Evolutionary conservation across 2,113 vertebrate genomes (phyloP).

Genomic region (Ovibos moschatus): DNA sequence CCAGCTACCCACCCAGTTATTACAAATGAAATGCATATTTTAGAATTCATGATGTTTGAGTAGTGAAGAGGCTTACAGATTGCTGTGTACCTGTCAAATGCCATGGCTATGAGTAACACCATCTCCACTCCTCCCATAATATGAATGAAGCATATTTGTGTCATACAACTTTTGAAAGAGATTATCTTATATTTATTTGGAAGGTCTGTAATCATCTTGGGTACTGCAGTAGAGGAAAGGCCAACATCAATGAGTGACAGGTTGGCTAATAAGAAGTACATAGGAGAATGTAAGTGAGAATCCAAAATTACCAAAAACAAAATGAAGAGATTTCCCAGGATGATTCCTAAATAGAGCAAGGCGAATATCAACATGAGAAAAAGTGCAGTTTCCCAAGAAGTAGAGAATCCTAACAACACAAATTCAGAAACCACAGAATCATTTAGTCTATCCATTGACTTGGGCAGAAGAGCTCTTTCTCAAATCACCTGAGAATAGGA

Average conservation of each 20-base stretch:
- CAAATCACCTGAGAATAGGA: neutral
- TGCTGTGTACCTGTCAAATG: constrained; percentile 7
- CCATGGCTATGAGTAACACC: constrained; percentile 45
- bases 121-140: constrained; percentile 41
- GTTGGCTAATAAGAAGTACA: constrained; percentile 62
- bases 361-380: constrained; percentile 18
- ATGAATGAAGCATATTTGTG: constrained; percentile 39
- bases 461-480: neutral
- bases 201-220: constrained; percentile 50
- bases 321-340: constrained; percentile 53
- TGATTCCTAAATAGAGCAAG: constrained; percentile 17
- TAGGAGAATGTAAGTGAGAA: constrained; percentile 42
- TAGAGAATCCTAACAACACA: neutral
- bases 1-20: neutral
- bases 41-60: constrained; percentile 47
- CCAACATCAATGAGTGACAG: constrained; percentile 43
- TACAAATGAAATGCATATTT: neutral
- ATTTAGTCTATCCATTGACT: neutral
- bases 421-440: neutral
- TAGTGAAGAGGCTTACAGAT: constrained; percentile 65
- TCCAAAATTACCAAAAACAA: constrained; percentile 27
- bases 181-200: constrained; percentile 19
- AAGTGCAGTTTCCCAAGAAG: neutral
- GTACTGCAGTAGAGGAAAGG: constrained; percentile 32
- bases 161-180: constrained; percentile 53